Conservation (phyloP, 2,888 invertebrate species). For the Dryocosmus kuriphilus region DNA sequence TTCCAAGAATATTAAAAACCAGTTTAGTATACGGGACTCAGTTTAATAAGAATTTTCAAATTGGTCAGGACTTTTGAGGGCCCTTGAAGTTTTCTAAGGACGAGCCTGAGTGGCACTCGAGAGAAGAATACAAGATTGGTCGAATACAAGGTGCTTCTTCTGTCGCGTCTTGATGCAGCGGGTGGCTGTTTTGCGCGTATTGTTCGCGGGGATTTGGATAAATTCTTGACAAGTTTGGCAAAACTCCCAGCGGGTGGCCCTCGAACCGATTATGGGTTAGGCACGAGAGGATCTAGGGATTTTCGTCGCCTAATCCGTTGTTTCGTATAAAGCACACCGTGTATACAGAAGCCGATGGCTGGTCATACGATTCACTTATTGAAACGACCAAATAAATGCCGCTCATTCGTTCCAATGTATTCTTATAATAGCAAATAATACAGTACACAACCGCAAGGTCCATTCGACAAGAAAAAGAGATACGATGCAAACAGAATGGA, state of each 20-base stretch:
- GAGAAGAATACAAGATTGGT: slow-evolving; percentile 40
- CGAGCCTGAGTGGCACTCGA: slow-evolving; percentile 46
- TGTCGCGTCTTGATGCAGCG: slow-evolving; percentile 48
- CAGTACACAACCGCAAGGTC: slow-evolving; percentile 20
- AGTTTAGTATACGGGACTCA: no score
- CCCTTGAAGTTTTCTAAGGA: slow-evolving; percentile 29
- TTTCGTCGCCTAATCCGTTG: slow-evolving; percentile 58
- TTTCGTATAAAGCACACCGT: slow-evolving; percentile 46
- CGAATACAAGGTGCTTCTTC: slow-evolving; percentile 42
- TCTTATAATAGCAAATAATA: slow-evolving; percentile 38
- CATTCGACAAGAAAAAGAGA: background rate
- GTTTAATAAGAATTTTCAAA: slow-evolving; percentile 50
- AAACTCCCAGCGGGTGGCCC: slow-evolving; percentile 72
- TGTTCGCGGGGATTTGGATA: slow-evolving; percentile 53
- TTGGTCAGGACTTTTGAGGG: slow-evolving; percentile 44
- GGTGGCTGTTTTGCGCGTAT: slow-evolving; percentile 56
- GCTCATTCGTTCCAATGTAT: slow-evolving; percentile 35
- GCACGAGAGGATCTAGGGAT: slow-evolving; percentile 55
- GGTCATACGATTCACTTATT: slow-evolving; percentile 33
- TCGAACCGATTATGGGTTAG: slow-evolving; percentile 51
- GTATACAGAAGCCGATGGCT: slow-evolving; percentile 29
- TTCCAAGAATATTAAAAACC: no score
- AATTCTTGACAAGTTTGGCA: slow-evolving; percentile 70
- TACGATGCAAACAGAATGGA: slow-evolving; percentile 18
- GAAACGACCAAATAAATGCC: slow-evolving; percentile 55